Base-by-base conservation (phyloP, 2,888 invertebrate species). In the Cryptophagus acutangulus region DNA sequence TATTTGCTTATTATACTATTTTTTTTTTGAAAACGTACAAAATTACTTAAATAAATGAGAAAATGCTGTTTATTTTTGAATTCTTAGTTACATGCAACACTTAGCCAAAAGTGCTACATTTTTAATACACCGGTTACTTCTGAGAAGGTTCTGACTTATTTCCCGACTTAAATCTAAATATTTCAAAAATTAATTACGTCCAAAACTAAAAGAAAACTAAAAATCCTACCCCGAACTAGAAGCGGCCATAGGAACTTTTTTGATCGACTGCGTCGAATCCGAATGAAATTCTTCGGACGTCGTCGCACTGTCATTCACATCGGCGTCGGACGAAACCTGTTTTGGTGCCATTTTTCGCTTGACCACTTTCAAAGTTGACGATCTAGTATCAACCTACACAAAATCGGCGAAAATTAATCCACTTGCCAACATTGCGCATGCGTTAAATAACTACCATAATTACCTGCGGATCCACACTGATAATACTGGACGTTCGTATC, bases 401-500 rank as follows among this genome's bases (percentile, higher is more conserved):
- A 28, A 20, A 36, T n/a, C n/a, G n/a, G n/a, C n/a, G n/a, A n/a
- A n/a, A n/a, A n/a, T n/a, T 16, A 48, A 40, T 38, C 24, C 39
- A 40, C 4, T 2, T 18, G 13, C 2, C 4, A 17, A 16, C n/a
- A 20, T n/a, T n/a, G n/a, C n/a, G n/a, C n/a, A n/a, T n/a, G n/a
- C n/a, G n/a, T n/a, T n/a, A n/a, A n/a, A n/a, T n/a, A n/a, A n/a
- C n/a, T n/a, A n/a, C n/a, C n/a, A n/a, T n/a, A n/a, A n/a, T 46
- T 50, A 61, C 61, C 52, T 70, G 71, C 33, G 76, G 76, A 46
- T 81, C 80, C 37, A 81, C 76, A 56, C 82, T 82, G 41, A 82
- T 75, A 48, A 84, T 79, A 63, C 84, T 84, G 34, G 80, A 75
- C 18, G 83, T 79, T 46, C 84, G 74, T 56, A 85, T 81, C 59